Evolutionary conservation across 2,888 invertebrate species (phyloP).

Genomic region (Hypsopygia costalis): DNA sequence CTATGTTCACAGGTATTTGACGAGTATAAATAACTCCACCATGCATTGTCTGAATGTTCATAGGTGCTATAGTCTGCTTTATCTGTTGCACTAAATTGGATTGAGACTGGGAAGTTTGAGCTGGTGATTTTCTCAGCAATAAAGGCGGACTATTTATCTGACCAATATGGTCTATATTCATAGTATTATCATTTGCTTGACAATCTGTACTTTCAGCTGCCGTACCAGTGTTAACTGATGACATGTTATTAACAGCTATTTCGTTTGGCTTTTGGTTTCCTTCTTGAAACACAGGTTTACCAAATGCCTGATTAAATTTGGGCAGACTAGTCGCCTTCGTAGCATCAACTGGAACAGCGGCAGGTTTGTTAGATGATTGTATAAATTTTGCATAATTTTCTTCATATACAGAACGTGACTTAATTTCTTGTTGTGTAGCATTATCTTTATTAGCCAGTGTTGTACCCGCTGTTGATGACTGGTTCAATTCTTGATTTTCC

Average conservation of each 20-base stretch:
- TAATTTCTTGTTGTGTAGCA: slow-evolving; percentile 59
- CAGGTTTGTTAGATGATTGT: slow-evolving; percentile 57
- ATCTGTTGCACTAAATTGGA: slow-evolving; percentile 64
- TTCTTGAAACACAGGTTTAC: slow-evolving; percentile 84
- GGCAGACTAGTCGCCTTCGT: slow-evolving; percentile 79
- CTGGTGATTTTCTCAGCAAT: slow-evolving; percentile 51
- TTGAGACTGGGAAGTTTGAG: slow-evolving; percentile 51
- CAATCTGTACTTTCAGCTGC: slow-evolving; percentile 46
- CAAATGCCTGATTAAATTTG: slow-evolving; percentile 90
- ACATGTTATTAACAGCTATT: slow-evolving; percentile 35
- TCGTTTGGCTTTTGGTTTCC: slow-evolving; percentile 50
- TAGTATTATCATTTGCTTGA: slow-evolving; percentile 45
- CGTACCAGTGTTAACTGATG: slow-evolving; percentile 13
- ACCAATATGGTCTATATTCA: slow-evolving; percentile 58
- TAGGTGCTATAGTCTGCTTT: slow-evolving; percentile 75
- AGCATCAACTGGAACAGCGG: slow-evolving; percentile 38
- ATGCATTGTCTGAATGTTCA: slow-evolving; percentile 82
- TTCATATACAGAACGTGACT: slow-evolving; percentile 75
- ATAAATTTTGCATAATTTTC: slow-evolving; percentile 80
- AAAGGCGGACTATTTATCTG: slow-evolving; percentile 63
- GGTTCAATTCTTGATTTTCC: slow-evolving; percentile 47
- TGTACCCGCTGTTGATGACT: slow-evolving; percentile 31
- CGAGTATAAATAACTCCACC: slow-evolving; percentile 87
- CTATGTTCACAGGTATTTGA: slow-evolving; percentile 84
- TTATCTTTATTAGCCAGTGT: slow-evolving; percentile 36